A percentile compares a stretch with the other conserved stretches of the same genome.
Conservation (phyloP, 2,888 invertebrate genomes). For the Ptychoptera albimana region DNA sequence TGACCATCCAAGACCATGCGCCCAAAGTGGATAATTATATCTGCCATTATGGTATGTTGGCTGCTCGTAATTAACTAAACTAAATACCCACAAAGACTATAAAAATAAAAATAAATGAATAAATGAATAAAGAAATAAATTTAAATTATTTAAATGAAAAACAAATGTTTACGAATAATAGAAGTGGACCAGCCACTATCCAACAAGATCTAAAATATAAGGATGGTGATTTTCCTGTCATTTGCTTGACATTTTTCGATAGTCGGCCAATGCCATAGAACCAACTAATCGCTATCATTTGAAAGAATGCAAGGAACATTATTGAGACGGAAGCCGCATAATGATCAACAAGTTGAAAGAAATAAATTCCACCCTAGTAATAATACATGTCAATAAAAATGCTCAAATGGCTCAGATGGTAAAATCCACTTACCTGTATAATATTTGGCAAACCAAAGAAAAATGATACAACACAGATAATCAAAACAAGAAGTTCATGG, state of each 20-base stretch:
- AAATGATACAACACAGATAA: slow-evolving; percentile 69
- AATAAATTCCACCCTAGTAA: slow-evolving; percentile 71
- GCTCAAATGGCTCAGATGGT: slow-evolving; percentile 2
- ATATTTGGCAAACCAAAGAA: slow-evolving; percentile 76
- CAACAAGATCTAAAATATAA: slow-evolving; percentile 75
- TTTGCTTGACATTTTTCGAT: slow-evolving; percentile 71
- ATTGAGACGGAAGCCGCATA: slow-evolving; percentile 87
- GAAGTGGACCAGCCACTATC: slow-evolving; percentile 62
- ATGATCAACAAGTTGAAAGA: slow-evolving; percentile 83
- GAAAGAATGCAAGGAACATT: slow-evolving; percentile 84
- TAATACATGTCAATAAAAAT: slow-evolving; percentile 5
- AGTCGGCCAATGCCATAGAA: slow-evolving; percentile 72
- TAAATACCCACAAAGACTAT: slow-evolving; percentile 74
- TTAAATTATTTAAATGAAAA: background rate
- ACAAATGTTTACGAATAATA: slow-evolving; percentile 44
- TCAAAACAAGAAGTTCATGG: slow-evolving; percentile 71
- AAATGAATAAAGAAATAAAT: slow-evolving; percentile 9
- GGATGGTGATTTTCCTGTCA: slow-evolving; percentile 71
- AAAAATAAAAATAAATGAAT: slow-evolving; percentile 16
- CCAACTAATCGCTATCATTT: slow-evolving; percentile 83
- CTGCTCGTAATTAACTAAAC: slow-evolving; percentile 72
- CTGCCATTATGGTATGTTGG: slow-evolving; percentile 69
- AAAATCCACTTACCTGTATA: slow-evolving; percentile 42
- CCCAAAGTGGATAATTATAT: slow-evolving; percentile 70
- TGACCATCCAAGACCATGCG: slow-evolving; percentile 72